Conservation (phyloP, 2,113 vertebrate genomes). For the Channa maculata region DNA sequence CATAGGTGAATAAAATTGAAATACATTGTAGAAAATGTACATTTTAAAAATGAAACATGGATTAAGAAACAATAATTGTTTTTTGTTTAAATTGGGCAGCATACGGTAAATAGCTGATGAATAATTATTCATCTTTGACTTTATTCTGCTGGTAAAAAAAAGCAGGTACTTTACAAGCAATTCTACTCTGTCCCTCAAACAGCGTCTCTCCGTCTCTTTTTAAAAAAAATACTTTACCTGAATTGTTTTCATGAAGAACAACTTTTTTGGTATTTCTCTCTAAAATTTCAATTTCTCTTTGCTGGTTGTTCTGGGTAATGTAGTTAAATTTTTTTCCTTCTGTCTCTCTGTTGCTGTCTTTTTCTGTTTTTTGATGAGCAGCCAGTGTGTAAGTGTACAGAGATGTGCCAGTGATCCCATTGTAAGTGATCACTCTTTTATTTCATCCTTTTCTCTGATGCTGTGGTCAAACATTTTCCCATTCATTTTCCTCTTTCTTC, state of each 20-base stretch:
- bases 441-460: conserved; percentile 59
- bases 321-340: conserved; percentile 1
- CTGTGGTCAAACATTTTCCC: conserved; percentile 49
- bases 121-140: too few species aligned
- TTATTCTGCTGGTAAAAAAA: too few species aligned
- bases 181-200: neutral
- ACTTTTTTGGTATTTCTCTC: neutral
- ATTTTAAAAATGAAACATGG: conserved; percentile 22
- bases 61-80: conserved; percentile 11
- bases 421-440: conserved; percentile 75
- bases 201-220: neutral
- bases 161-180: too few species aligned
- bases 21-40: conserved; percentile 31
- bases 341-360: conserved; percentile 41
- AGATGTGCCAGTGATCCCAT: conserved; percentile 61
- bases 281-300: neutral
- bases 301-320: neutral
- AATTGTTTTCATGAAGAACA: neutral
- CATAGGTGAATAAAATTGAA: conserved; percentile 50
- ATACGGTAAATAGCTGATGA: neutral
- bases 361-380: conserved; percentile 62
- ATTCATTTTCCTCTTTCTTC: conserved; percentile 11
- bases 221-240: conserved; percentile 7
- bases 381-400: conserved; percentile 73
- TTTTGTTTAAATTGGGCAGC: conserved; percentile 5